These are phyloP conservation scores for Sterna hirundo DNA, from an alignment of 2,113 vertebrate species.

Conservation along the genomic window DNA sequence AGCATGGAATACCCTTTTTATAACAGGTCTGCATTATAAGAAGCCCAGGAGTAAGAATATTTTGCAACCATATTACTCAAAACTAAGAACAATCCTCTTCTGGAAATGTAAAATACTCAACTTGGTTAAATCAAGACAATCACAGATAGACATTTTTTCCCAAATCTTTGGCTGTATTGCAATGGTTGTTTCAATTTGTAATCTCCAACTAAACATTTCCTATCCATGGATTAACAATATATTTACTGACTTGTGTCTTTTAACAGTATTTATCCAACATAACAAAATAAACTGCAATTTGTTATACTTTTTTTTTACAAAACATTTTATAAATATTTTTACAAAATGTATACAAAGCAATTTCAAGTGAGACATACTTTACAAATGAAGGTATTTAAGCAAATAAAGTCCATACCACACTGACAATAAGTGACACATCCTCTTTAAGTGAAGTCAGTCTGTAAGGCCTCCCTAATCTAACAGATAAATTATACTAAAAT, in stretches of 20 bases:
- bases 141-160: constrained; percentile 80
- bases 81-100: constrained; percentile 13
- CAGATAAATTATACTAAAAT: constrained; percentile 75
- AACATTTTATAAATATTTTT: constrained; percentile 92
- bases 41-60: neutral
- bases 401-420: constrained; percentile 83
- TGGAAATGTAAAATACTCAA: constrained; percentile 46
- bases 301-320: constrained; percentile 86
- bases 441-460: constrained; percentile 81
- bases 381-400: constrained; percentile 87
- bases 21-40: neutral
- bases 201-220: constrained; percentile 86
- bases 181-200: constrained; percentile 85
- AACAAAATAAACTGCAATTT: constrained; percentile 92
- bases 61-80: neutral
- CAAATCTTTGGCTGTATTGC: constrained; percentile 90
- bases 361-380: constrained; percentile 88
- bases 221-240: constrained; percentile 86
- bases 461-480: constrained; percentile 84
- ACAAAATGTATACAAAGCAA: constrained; percentile 94
- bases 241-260: constrained; percentile 84
- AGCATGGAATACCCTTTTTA: neutral
- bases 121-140: constrained; percentile 82
- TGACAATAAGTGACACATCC: constrained; percentile 80
- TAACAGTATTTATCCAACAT: constrained; percentile 89